Evolutionary conservation across 2,113 vertebrate species (phyloP).

Genomic region (Dermatemys mawii): DNA sequence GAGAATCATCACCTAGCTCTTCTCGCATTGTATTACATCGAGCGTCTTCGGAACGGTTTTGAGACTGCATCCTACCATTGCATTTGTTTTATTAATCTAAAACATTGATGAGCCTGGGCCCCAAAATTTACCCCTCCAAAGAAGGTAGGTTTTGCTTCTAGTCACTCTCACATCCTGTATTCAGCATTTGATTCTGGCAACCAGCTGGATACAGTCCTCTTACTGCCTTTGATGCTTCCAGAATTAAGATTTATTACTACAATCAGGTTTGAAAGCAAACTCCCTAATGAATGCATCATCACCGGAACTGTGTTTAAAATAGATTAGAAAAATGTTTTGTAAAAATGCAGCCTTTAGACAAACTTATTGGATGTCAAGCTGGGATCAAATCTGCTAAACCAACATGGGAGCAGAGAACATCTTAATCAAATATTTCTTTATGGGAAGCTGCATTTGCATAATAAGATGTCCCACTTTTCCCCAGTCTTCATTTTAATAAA

Average conservation of each 20-base stretch:
- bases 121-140: accelerated
- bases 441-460: conserved; percentile 50
- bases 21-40: accelerated
- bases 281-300: conserved; percentile 43
- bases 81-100: accelerated
- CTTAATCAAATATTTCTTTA: conserved; percentile 73
- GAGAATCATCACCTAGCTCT: not conserved
- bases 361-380: conserved; percentile 60
- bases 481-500: not conserved
- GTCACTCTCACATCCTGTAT: accelerated
- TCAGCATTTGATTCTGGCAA: not conserved
- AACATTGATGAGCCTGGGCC: accelerated
- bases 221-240: not conserved
- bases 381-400: conserved; percentile 66
- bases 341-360: conserved; percentile 49
- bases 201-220: not conserved
- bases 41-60: accelerated
- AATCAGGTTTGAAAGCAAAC: conserved; percentile 7
- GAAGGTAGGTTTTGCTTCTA: accelerated
- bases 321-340: conserved; percentile 65
- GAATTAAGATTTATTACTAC: conserved; percentile 54
- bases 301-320: conserved; percentile 65
- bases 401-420: not conserved
- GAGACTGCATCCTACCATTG: accelerated
- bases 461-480: conserved; percentile 18